Base-by-base conservation (phyloP, 2,113 vertebrate species). In the Oreochromis spilurus region DNA sequence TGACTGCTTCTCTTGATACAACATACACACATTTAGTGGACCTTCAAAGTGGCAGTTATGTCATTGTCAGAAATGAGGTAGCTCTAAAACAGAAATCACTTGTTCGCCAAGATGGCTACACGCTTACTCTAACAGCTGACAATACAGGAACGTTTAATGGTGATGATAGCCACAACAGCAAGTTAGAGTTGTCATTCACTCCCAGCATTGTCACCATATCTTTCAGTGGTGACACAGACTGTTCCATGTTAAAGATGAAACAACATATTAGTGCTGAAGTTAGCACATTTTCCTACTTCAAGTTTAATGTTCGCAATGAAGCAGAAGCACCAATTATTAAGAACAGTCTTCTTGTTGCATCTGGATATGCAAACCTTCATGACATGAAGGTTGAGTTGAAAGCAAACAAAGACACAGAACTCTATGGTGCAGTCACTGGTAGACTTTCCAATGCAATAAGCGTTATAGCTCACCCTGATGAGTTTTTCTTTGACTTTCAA, bases 1-100 rank as follows among this genome's bases (percentile, higher is more conserved):
- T 98, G 87, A 95, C 96, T 86, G 84, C 96, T 50, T 95, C 96
- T 87, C 95, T 96, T 70, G 96, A 95, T 40, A 97, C 96, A 0
- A 93, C 90, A 6, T 98, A 98, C 91, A 95, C 88, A 31, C 97
- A 99, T 87, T 91, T 91, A 19, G 4, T 99, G 40, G 95, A 94
- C 85, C 87, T 97, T 60, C 97, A 97, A 65, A 57, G 92, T 16
- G 29, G 94, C 40, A 38, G n/a, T 6, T n/a, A 67, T 67, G 60
- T 38, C 34, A 85, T 93, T 65, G 72, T 97, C 83, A 96, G 94
- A 60, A 97, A 95, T 90, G 97, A 98, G 75, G 94, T 95, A 87
- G 79, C 86, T 34, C 78, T 97, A 21, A 86, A 67, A 67, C 96
- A 97, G 84, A 96, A 97, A 19, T 87, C 96, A 81, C 88, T 96